Conservation (phyloP, 2,797 vertebrate genomes). For the Buphagus erythrorhynchus region DNA sequence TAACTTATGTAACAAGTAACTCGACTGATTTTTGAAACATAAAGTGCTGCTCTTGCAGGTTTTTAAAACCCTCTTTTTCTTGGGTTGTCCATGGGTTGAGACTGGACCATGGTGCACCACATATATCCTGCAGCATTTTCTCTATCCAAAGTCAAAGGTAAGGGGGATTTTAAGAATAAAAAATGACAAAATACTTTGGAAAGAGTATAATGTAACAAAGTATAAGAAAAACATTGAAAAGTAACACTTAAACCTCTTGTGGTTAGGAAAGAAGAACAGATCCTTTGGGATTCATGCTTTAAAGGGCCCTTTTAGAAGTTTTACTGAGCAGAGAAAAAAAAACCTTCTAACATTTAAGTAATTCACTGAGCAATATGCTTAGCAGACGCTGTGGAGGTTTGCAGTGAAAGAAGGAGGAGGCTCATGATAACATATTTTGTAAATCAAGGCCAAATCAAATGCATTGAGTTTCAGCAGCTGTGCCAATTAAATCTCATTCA, state of each 20-base stretch:
- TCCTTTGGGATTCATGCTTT: background rate
- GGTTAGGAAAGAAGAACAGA: background rate
- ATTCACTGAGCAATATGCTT: background rate
- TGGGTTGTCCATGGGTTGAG: background rate
- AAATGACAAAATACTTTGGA: background rate
- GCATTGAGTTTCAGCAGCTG: constrained; percentile 19
- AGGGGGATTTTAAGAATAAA: background rate
- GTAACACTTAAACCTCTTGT: background rate
- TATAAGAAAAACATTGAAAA: background rate
- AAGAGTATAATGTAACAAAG: background rate
- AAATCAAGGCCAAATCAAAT: constrained; percentile 23
- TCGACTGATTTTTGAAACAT: accelerated
- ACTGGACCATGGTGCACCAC: accelerated
- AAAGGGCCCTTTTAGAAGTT: background rate
- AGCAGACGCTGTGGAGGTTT: background rate
- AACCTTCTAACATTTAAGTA: background rate
- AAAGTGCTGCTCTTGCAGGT: accelerated
- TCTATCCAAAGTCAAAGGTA: background rate
- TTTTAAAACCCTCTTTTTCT: background rate
- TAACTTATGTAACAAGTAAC: background rate
- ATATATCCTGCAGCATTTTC: background rate
- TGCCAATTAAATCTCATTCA: constrained; percentile 31
- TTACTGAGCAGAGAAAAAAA: background rate
- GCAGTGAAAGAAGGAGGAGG: background rate
- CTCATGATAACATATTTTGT: background rate